Base-by-base conservation (phyloP, 2,888 invertebrate species). In the Eupeodes latifasciatus region DNA sequence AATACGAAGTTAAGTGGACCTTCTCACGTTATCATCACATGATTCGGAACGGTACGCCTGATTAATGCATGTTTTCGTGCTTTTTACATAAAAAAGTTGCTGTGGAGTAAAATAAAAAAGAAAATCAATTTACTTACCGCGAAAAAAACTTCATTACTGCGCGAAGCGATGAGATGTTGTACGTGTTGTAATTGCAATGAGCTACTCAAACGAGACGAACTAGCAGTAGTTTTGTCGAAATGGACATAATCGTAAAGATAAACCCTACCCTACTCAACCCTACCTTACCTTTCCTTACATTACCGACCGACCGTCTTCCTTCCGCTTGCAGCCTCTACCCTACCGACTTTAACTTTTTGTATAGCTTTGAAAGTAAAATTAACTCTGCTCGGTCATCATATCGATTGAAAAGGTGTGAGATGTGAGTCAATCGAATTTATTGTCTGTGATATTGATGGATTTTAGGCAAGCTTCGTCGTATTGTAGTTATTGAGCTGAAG, bases 1-100 rank as follows among this genome's bases (percentile, higher is more conserved):
- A 57, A 83, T 81, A 57, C 77, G 77, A 69, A 81, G 80, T 84
- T 88, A 85, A 88, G 81, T 88, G 88, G 81, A 88, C 84, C 88
- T 85, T 88, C 88, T 81, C 88, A 88, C 81, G 88, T 88, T 88
- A 88, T 85, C 85, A 85, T 85, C 88, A 88, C 88, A 84, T 81
- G 88, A 81, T 66, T 72, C 72, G 76, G 19, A 53, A 62, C 62
- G 62, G 51, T 78, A 71, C 78, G 85, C 81, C 85, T 88, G 85
- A 88, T 88, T 79, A 88, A 85, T 88, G 77, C 78, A 81, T 78
- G 88, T 67, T 85, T 87, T 88, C 81, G 78, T 75, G 85, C 64
- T 71, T 86, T 80, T 76, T 72, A 64, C 80, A 75, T 75, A 72
- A 85, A 80, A 72, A 69, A 27, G 19, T 44, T 27, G 27, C 2